These are phyloP conservation scores for Oenanthe oenanthe DNA, from an alignment of 2,113 vertebrate species.

Conservation along the genomic window DNA sequence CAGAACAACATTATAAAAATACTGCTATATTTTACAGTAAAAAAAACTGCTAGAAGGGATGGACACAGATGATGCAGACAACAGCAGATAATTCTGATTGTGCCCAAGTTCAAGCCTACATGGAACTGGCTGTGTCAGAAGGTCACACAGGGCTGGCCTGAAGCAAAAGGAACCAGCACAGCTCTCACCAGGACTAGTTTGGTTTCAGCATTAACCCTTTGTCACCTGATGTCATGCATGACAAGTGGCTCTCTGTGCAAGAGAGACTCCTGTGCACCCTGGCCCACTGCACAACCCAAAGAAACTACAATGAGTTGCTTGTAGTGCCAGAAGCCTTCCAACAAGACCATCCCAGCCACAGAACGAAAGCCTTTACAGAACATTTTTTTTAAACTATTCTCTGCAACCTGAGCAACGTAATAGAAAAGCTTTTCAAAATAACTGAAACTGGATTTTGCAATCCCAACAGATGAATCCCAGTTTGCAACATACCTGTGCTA, in stretches of 20 bases:
- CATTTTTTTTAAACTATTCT: not conserved
- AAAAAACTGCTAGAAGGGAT: not conserved
- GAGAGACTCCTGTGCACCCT: not conserved
- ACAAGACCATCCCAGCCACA: not conserved
- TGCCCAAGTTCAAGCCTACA: not conserved
- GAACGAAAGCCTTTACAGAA: not conserved
- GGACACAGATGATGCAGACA: not conserved
- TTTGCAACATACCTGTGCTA: not conserved
- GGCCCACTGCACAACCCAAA: not conserved
- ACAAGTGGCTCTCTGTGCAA: not conserved
- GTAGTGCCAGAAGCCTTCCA: not conserved
- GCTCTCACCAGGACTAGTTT: not conserved
- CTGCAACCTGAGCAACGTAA: not conserved
- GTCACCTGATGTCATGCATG: accelerated
- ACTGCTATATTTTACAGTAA: not conserved
- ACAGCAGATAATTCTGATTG: not conserved
- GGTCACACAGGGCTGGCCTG: not conserved
- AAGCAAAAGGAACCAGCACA: not conserved
- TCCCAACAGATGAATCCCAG: not conserved
- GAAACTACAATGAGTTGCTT: not conserved
- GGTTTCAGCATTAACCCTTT: accelerated
- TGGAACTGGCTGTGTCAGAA: not conserved
- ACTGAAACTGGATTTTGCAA: not conserved
- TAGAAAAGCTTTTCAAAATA: not conserved
- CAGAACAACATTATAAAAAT: not conserved